Percentiles rank a stretch among this genome's conserved stretches.
Evolutionary conservation across 2,888 invertebrate species (phyloP).

Genomic region (Eupithecia subfuscata): DNA sequence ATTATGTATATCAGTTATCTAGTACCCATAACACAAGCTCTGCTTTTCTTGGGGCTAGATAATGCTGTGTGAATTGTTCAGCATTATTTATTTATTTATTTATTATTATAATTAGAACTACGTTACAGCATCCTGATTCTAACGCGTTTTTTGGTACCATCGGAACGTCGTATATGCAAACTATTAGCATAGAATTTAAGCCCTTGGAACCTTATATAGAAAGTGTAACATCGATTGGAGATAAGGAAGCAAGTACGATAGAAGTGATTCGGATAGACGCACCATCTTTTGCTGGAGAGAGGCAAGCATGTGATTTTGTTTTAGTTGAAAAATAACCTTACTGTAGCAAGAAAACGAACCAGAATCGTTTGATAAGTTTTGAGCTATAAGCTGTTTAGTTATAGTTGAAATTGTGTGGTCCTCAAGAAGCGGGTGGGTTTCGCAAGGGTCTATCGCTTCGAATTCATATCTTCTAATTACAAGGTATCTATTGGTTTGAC

Average conservation of each 20-base stretch:
- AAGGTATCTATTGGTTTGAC: conserved; percentile 58
- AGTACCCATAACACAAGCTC: too few species aligned
- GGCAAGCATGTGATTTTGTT: neutral
- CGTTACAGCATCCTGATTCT: conserved; percentile 81
- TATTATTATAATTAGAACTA: too few species aligned
- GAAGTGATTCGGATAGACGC: conserved; percentile 4
- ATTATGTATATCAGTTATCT: too few species aligned
- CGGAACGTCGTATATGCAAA: conserved; percentile 43
- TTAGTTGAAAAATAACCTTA: conserved; percentile 1
- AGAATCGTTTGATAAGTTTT: neutral
- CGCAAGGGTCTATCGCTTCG: conserved; percentile 80
- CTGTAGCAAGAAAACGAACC: neutral
- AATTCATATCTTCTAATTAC: conserved; percentile 82
- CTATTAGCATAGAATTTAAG: conserved; percentile 31
- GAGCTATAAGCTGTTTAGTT: conserved; percentile 7
- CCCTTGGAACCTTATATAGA: conserved; percentile 39
- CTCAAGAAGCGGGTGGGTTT: conserved; percentile 72
- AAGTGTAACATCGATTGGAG: conserved; percentile 19
- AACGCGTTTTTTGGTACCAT: conserved; percentile 57
- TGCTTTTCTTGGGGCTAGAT: too few species aligned
- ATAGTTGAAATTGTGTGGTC: conserved; percentile 60
- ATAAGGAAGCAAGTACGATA: conserved; percentile 2
- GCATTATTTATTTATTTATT: too few species aligned
- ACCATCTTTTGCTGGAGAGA: conserved; percentile 6
- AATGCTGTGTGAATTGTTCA: too few species aligned